Conservation (phyloP, 2,797 vertebrate species). For the Gymnoscopelus braueri region DNA sequence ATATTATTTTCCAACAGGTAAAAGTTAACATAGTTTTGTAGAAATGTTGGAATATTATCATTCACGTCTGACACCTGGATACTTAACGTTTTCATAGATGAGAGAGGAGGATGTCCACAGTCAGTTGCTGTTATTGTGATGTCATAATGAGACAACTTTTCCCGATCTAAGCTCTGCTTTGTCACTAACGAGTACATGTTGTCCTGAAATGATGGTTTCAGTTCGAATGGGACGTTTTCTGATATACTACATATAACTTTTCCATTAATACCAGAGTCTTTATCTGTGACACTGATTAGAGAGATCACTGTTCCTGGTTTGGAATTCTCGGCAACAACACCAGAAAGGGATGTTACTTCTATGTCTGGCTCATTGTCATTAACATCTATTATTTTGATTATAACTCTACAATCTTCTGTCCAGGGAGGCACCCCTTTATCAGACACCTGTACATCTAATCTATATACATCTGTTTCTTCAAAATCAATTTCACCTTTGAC, state of each 20-base stretch:
- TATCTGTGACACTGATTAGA: conserved; percentile 84
- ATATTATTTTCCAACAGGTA: conserved; percentile 77
- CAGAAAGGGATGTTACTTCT: conserved; percentile 69
- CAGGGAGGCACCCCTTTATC: conserved; percentile 69
- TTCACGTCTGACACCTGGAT: conserved; percentile 74
- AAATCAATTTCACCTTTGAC: conserved; percentile 69
- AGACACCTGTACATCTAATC: conserved; percentile 65
- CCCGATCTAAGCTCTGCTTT: conserved; percentile 70
- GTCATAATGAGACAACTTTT: conserved; percentile 66
- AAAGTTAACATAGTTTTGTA: conserved; percentile 51
- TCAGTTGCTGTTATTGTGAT: conserved; percentile 76
- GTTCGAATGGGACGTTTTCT: conserved; percentile 69
- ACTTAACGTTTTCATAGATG: conserved; percentile 7
- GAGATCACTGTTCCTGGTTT: conserved; percentile 82
- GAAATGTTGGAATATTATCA: conserved; percentile 73
- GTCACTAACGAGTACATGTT: conserved; percentile 79
- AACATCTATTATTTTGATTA: conserved; percentile 68
- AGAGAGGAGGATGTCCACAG: conserved; percentile 68
- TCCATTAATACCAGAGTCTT: conserved; percentile 81
- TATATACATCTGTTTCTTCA: conserved; percentile 58
- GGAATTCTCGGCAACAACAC: conserved; percentile 62
- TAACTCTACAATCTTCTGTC: conserved; percentile 57
- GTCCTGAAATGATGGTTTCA: conserved; percentile 71
- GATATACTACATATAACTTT: conserved; percentile 67
- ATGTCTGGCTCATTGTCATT: conserved; percentile 79